Conservation (phyloP, 2,888 invertebrate genomes). For the Trisateles emortualis region DNA sequence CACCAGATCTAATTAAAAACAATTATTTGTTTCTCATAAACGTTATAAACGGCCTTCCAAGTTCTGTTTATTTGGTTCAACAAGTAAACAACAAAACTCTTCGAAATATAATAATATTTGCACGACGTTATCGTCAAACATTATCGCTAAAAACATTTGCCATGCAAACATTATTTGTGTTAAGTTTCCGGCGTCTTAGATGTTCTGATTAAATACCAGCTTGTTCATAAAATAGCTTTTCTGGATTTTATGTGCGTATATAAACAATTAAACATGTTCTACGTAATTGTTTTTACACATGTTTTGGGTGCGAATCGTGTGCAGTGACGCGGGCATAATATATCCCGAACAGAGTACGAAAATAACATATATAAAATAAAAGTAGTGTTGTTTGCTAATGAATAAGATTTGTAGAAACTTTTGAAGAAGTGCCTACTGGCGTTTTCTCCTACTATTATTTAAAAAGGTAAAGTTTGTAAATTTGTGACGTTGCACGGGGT, state of each 20-base stretch:
- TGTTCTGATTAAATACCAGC: conserved; percentile 1
- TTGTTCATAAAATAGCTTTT: neutral
- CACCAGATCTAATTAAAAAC: neutral
- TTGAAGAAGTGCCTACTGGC: too few relatives aligned
- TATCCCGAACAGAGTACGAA: too few relatives aligned
- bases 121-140: neutral
- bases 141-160: conserved; percentile 3
- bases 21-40: neutral
- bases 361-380: too few relatives aligned
- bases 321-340: neutral
- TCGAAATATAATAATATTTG: conserved; percentile 3
- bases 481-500: too few relatives aligned
- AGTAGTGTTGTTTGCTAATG: too few relatives aligned
- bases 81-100: neutral
- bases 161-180: neutral
- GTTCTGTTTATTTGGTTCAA: neutral
- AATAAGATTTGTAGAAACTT: too few relatives aligned
- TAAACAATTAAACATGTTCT: neutral
- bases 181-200: neutral
- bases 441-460: too few relatives aligned
- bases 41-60: neutral
- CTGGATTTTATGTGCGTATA: neutral
- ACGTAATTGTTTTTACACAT: neutral
- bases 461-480: too few relatives aligned
- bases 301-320: neutral